Evolutionary conservation across 1,140 invertebrate genomes (phyloP), one percentile per base, ranked within the genome.

Genomic region (Drosophila repletoides): DNA sequence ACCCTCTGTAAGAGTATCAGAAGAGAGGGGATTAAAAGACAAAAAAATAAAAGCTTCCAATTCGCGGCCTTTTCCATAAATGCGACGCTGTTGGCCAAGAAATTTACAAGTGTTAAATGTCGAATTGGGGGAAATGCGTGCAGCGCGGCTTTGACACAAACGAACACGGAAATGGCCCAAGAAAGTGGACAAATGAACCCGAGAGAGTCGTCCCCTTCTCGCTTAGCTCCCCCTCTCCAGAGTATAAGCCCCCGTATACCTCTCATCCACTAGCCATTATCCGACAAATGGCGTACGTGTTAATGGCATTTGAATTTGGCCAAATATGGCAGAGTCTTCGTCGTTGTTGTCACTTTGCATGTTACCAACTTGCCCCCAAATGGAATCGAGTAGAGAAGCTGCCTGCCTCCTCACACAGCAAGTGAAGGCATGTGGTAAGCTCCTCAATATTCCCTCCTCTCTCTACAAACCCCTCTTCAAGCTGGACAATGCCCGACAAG

Each of bases 241-340:
- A n/a, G n/a, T n/a, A n/a, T n/a, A n/a, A n/a, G n/a, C 29, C 26
- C 1, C 15, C 9, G 6, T 45, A 26, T n/a, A 28, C 5, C 26
- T 21, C 4, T 29, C n/a, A 43, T 26, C 21, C 60, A 24, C 31
- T 48, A 45, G 22, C 22, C 51, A 43, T 34, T 48, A 56, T 21
- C 65, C 66, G 71, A 83, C 83, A 88, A 88, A 79, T 86, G 86
- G 80, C 66, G 87, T 81, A 88, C 81, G 86, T 88, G 86, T 88
- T 88, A 88, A 88, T 88, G 86, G 86, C 76, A 88, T 88, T 88
- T 86, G 86, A 81, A 86, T 88, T 88, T 88, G 70, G 58, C 86
- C 86, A 88, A 88, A 88, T 88, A 88, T 81, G 86, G 86, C 80
- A 63, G 67, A 64, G 79, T 76, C 68, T 70, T 45, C 40, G 36